Base-by-base conservation (phyloP, 30 jellyfish, hydroid and myxozoan genomes). In the Aurelia aurita region DNA sequence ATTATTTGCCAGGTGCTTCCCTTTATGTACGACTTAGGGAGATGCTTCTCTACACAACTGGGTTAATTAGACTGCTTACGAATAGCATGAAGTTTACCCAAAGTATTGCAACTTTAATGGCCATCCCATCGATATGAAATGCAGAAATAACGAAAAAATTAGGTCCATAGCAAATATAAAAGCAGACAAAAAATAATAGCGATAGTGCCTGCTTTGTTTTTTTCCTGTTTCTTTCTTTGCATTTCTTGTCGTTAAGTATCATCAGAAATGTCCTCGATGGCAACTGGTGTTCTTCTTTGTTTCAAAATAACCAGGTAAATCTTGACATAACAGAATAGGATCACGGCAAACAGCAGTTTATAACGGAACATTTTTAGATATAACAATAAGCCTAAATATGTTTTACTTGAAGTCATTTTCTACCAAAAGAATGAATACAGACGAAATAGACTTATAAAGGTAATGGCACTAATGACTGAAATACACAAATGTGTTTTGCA, bases 151-250 rank as follows among this genome's bases (percentile, higher is more conserved):
- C 18, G n/a, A n/a, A n/a, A 19, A 34, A 26, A 16, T 23, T 23
- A 16, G 79, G 79, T 12, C 7, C 34, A 29, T 11, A 10, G 79
- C 79, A 67, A 7, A 45, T 20, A 16, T 23, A 16, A 16, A 67
- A 67, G n/a, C 21, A 25, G 6, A 18, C 18, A 0, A 34, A 9
- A n/a, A 23, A 67, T 35, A 9, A 67, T 23, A 11, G n/a, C 79
- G 34, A 67, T 11, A 7, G 79, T 67, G 79, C 53, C 15, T 29
- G 53, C 39, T 45, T 67, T 67, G 57, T 3, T 28, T 18, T 67
- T 11, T 20, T 67, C 39, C 29, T 31, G 58, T 31, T 26, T 67
- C 4, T 25, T 29, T 22, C 32, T 28, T 23, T n/a, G 47, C 8
- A 16, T 14, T 2, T 35, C 32, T 26, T 23, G 9, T 10, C 25